Percentiles rank a stretch among this genome's conserved stretches.
Conservation (phyloP, 2,888 invertebrate species). For the Tenodera sinensis region DNA sequence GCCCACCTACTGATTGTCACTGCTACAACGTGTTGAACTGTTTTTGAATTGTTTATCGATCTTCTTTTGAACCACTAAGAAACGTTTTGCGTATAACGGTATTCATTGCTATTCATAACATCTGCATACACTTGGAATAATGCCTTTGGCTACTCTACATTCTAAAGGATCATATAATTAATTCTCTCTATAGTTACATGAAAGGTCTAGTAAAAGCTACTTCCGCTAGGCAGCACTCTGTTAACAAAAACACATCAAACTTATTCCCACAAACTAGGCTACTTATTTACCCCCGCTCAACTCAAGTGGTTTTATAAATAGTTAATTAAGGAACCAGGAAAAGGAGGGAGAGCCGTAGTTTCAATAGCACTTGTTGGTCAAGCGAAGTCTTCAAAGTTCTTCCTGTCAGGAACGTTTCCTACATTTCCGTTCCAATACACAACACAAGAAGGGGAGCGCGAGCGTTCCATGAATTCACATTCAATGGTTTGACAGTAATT, state of each 20-base stretch:
- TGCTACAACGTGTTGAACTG: too few relatives aligned
- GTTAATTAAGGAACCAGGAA: not conserved
- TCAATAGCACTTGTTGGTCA: not conserved
- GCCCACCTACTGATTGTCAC: too few relatives aligned
- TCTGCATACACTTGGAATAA: not conserved
- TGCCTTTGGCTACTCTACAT: not conserved
- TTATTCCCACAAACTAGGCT: not conserved
- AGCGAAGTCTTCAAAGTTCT: not conserved
- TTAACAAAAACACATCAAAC: not conserved
- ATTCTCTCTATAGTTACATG: not conserved
- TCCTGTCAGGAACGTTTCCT: not conserved
- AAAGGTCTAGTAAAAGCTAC: not conserved
- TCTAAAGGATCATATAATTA: not conserved
- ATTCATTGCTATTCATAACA: too few relatives aligned
- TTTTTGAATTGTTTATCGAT: too few relatives aligned
- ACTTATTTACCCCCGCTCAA: not conserved
- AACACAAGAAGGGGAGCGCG: not conserved
- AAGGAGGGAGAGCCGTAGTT: not conserved
- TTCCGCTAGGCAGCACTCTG: not conserved
- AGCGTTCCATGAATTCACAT: not conserved
- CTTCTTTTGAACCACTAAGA: too few relatives aligned
- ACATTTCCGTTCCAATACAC: not conserved
- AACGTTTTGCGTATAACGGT: too few relatives aligned
- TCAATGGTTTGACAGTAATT: not conserved
- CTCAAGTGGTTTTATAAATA: not conserved